Conservation (phyloP, 2,113 vertebrate species). For the Cryptoleucopteryx plumbea region DNA sequence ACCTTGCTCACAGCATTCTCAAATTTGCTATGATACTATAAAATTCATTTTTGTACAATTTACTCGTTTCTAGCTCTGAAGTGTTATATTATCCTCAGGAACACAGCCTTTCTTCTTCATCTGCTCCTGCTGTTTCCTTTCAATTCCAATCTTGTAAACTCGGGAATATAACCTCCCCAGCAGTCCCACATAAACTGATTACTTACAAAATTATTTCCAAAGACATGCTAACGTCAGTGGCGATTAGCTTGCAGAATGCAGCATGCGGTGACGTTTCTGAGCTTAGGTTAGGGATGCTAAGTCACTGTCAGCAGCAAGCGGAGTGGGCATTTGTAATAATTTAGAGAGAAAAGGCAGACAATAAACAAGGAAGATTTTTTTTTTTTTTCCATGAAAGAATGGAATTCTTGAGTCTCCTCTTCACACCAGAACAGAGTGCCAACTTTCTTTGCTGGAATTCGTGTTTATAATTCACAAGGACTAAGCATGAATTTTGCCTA, state of each 20-base stretch:
- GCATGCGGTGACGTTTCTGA: not conserved
- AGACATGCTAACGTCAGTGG: not conserved
- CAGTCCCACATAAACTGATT: not conserved
- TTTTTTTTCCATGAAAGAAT: not conserved
- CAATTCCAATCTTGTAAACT: not conserved
- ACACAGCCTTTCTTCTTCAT: not conserved
- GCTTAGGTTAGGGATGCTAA: not conserved
- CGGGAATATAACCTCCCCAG: not conserved
- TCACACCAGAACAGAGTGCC: not conserved
- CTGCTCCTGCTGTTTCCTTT: not conserved
- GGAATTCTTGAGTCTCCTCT: not conserved
- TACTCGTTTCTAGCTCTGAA: not conserved
- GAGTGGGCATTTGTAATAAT: fast-evolving
- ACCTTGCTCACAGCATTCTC: not conserved
- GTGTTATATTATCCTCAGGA: not conserved
- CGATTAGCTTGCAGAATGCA: not conserved
- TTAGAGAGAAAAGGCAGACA: not conserved
- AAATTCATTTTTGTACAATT: not conserved
- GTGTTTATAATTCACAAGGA: not conserved
- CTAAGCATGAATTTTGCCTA: not conserved
- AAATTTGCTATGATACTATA: not conserved
- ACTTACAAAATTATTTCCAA: not conserved
- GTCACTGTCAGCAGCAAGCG: not conserved
- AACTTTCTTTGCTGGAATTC: not conserved
- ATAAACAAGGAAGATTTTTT: not conserved